These are phyloP conservation scores for Aplidium turbinatum DNA, from an alignment of 23 tunicate genomes.

Conservation along the genomic window DNA sequence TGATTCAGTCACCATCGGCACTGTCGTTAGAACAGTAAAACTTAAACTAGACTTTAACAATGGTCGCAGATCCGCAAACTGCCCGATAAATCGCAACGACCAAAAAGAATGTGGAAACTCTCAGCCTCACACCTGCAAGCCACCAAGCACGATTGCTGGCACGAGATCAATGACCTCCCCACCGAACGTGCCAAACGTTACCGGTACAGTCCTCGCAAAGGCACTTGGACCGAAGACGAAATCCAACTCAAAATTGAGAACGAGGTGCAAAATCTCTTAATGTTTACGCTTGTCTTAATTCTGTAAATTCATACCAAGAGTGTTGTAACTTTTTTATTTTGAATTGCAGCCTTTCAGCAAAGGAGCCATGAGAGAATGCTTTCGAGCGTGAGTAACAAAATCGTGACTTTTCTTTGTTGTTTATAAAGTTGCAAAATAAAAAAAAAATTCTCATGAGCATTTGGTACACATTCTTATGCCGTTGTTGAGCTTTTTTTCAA, in stretches of 20 bases:
- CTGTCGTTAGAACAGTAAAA: background rate
- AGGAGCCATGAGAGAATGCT: constrained; percentile 99
- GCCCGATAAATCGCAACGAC: constrained; percentile 34
- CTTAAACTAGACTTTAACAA: background rate
- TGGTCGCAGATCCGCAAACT: constrained; percentile 64
- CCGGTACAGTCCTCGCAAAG: constrained; percentile 84
- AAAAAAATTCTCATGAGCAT: too few species aligned
- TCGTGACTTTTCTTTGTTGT: background rate
- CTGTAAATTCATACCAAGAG: background rate
- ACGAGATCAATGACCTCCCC: constrained; percentile 51
- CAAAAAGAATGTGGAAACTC: constrained; percentile 81
- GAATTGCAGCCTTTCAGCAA: constrained; percentile 83
- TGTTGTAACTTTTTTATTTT: constrained; percentile 8
- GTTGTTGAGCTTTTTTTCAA: too few species aligned
- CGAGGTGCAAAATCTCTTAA: too few species aligned
- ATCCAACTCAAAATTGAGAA: constrained; percentile 83
- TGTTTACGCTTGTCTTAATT: too few species aligned
- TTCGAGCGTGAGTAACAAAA: constrained; percentile 80
- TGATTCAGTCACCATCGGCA: background rate
- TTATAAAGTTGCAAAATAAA: too few species aligned
- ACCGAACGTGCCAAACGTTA: constrained; percentile 68
- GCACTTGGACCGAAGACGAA: constrained; percentile 94
- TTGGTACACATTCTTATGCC: too few species aligned
- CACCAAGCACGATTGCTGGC: constrained; percentile 69
- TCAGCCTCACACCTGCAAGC: constrained; percentile 77